Conservation (phyloP, 2,888 invertebrate species). For the Dugesia japonica region DNA sequence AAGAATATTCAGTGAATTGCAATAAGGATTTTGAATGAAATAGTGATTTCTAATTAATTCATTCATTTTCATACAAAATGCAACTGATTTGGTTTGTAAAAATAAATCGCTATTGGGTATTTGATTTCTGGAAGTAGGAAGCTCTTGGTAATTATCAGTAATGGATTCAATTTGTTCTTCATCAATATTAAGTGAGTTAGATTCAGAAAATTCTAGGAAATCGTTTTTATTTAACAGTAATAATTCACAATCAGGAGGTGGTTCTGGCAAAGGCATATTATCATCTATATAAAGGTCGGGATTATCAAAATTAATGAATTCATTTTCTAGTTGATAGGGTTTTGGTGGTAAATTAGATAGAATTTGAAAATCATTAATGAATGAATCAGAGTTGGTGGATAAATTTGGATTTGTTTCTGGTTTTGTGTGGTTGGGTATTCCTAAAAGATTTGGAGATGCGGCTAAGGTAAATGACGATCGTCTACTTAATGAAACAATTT, state of each 20-base stretch:
- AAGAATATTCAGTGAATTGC: background rate
- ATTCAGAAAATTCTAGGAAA: background rate
- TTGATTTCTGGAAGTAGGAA: background rate
- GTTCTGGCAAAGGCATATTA: background rate
- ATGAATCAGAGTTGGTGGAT: too few species aligned
- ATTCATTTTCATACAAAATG: background rate
- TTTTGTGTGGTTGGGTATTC: background rate
- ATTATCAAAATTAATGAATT: background rate
- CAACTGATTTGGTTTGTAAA: too few species aligned
- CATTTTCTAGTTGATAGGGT: background rate
- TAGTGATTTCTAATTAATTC: background rate
- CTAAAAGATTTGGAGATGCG: background rate
- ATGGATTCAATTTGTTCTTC: background rate
- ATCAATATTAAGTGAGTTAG: background rate
- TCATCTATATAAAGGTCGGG: background rate
- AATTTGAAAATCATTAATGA: background rate
- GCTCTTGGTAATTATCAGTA: background rate
- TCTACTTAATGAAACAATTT: background rate
- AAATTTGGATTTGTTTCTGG: background rate
- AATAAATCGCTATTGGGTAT: background rate
- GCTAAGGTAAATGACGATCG: background rate
- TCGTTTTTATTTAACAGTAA: background rate
- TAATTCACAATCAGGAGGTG: background rate
- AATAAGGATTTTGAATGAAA: background rate
- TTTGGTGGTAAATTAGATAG: background rate